Conservation (phyloP, 1,140 invertebrate genomes). For the Zaprionus lachaisei region DNA sequence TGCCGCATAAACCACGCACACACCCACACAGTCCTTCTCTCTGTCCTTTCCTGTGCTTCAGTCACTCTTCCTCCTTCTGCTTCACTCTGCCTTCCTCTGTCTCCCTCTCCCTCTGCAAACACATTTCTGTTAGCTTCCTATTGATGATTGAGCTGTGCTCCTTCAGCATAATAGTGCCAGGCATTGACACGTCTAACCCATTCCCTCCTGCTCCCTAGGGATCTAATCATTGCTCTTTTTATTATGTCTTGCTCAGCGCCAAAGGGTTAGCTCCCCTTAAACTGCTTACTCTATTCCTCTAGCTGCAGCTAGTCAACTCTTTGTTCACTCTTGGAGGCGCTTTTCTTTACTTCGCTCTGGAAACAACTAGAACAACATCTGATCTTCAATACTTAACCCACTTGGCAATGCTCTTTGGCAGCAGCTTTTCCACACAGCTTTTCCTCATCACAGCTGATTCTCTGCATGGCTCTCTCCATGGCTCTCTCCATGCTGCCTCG, state of each 20-base stretch:
- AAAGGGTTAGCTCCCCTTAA: conserved; percentile 3
- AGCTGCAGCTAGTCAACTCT: no score
- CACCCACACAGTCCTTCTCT: background rate
- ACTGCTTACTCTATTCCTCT: background rate
- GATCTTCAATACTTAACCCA: background rate
- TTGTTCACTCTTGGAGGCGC: background rate
- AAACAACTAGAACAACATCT: background rate
- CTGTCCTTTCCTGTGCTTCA: background rate
- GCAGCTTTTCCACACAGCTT: conserved; percentile 39
- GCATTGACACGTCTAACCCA: conserved; percentile 25
- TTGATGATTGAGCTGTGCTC: conserved; percentile 49
- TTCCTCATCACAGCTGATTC: conserved; percentile 29
- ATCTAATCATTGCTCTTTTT: conserved; percentile 41
- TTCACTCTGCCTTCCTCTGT: background rate
- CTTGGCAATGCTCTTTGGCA: background rate
- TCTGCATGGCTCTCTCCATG: background rate
- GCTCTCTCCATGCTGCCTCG: conserved; percentile 2
- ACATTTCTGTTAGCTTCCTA: background rate
- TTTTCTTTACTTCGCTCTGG: background rate
- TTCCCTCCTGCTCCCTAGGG: conserved; percentile 21
- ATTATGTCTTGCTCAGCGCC: background rate
- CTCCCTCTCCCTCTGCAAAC: background rate
- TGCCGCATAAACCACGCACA: conserved; percentile 11
- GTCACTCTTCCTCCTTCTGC: background rate
- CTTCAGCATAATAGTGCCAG: conserved; percentile 34